Evolutionary conservation across 2,797 vertebrate species (phyloP).

Genomic region (Micropoecilia bifurca): DNA sequence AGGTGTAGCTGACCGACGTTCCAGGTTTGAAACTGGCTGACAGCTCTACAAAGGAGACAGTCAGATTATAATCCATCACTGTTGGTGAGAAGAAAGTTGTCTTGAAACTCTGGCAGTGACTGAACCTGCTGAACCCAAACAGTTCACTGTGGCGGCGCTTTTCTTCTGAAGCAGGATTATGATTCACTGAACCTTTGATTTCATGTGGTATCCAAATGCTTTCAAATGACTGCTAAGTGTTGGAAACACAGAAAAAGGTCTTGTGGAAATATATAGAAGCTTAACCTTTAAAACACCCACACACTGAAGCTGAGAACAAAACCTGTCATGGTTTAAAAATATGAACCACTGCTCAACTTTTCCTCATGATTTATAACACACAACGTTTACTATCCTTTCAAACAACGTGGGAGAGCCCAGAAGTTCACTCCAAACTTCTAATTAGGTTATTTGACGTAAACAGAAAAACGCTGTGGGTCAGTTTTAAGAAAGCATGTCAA

Average conservation of each 20-base stretch:
- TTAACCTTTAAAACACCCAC: conserved; percentile 18
- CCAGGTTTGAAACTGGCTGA: conserved; percentile 87
- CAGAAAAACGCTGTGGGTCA: background rate
- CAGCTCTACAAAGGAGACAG: conserved; percentile 67
- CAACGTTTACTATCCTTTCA: background rate
- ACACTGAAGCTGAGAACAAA: background rate
- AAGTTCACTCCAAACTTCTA: background rate
- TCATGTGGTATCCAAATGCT: conserved; percentile 1
- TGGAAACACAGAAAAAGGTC: conserved; percentile 4
- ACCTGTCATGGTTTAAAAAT: background rate
- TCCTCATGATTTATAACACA: background rate
- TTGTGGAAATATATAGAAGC: conserved; percentile 8
- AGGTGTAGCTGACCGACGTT: conserved; percentile 86
- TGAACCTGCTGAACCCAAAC: conserved; percentile 11
- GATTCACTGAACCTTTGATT: conserved; percentile 22
- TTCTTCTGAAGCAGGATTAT: conserved; percentile 11
- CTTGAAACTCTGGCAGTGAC: conserved; percentile 9
- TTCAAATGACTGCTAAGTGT: conserved; percentile 35
- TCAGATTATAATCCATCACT: background rate
- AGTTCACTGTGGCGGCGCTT: conserved; percentile 2
- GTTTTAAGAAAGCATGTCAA: background rate
- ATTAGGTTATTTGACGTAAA: background rate
- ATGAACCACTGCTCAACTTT: background rate
- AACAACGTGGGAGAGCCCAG: background rate
- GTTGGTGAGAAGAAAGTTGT: background rate